phyloP scores from a whole-genome alignment of 30 jellyfish, hydroid and myxozoan species.

The Chironex yamaguchii region DNA sequence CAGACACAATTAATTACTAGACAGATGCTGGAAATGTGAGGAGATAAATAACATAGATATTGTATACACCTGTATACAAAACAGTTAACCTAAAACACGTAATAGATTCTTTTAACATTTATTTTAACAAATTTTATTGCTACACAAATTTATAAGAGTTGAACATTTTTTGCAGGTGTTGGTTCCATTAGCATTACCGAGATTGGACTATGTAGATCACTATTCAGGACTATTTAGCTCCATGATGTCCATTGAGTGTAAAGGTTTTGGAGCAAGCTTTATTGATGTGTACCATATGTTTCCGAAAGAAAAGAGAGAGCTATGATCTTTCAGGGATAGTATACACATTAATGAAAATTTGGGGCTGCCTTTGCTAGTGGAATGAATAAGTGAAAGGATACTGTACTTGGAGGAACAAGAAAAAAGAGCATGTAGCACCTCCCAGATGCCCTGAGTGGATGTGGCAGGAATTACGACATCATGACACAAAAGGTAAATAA shows the following conservation, averaged over 20 bases:
- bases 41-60: too few species aligned
- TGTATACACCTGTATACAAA: too few species aligned
- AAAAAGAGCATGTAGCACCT: background rate
- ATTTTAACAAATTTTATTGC: too few species aligned
- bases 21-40: too few species aligned
- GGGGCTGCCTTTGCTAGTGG: background rate
- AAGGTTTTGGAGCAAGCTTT: background rate
- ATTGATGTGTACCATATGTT: background rate
- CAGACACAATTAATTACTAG: too few species aligned
- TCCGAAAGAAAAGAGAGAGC: background rate
- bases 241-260: background rate
- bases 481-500: background rate
- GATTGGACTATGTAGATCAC: conserved; percentile 6
- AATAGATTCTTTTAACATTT: too few species aligned
- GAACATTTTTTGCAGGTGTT: conserved; percentile 1
- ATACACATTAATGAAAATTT: conserved; percentile 4
- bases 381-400: background rate
- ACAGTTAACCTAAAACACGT: too few species aligned
- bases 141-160: too few species aligned
- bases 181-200: background rate
- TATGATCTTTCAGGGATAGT: conserved; percentile 12
- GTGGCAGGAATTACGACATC: conserved; percentile 19
- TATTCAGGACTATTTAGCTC: background rate
- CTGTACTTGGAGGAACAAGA: too few species aligned
- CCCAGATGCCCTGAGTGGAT: conserved; percentile 8